phyloP scores from a whole-genome alignment of 2,113 vertebrate species.

The Oreocharis arfaki region DNA sequence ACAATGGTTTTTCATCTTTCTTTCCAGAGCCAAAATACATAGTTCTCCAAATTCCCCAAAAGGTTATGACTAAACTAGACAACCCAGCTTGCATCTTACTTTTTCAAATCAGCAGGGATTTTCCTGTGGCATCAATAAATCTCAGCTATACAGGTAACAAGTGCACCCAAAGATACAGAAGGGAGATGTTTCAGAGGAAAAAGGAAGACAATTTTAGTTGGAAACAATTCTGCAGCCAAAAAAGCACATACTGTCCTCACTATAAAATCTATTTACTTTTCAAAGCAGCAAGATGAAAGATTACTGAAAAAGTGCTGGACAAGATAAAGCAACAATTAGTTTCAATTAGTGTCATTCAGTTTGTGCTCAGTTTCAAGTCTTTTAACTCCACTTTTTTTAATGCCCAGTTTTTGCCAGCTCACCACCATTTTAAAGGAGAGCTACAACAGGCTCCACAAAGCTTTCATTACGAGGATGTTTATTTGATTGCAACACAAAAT shows the following conservation, averaged over 20 bases:
- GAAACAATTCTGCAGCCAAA: not conserved
- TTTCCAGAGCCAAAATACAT: not conserved
- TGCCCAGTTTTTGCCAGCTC: not conserved
- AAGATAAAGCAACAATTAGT: not conserved
- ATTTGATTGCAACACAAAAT: not conserved
- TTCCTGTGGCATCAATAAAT: not conserved
- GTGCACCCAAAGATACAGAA: not conserved
- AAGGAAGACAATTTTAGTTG: not conserved
- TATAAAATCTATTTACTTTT: not conserved
- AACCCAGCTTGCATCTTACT: not conserved
- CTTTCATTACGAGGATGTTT: not conserved
- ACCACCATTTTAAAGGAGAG: not conserved
- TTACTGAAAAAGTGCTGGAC: not conserved
- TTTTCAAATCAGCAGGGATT: not conserved
- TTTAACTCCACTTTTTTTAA: not conserved
- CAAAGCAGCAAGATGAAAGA: not conserved
- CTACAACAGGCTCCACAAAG: not conserved
- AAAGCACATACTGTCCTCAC: not conserved
- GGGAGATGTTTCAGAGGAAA: not conserved
- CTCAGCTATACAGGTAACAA: not conserved
- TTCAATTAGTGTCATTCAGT: not conserved
- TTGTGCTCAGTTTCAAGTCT: not conserved
- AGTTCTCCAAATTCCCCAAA: not conserved
- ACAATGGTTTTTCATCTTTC: not conserved
- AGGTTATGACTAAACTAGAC: not conserved